phyloP scores from a whole-genome alignment of 2,888 invertebrate genomes.

The Andrena chrysosceles region DNA sequence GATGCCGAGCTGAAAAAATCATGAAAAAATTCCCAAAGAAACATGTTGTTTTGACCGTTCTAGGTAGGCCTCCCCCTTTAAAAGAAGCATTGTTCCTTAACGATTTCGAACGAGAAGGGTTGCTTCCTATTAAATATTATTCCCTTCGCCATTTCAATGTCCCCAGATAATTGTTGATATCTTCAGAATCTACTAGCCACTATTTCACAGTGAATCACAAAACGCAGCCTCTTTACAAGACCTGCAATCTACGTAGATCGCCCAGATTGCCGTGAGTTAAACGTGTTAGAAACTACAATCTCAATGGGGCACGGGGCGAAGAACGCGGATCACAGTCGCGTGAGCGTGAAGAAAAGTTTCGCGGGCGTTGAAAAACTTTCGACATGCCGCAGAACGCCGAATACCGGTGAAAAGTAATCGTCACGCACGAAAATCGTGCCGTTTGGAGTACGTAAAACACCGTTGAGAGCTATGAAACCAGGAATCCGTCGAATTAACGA shows the following conservation, averaged over 20 bases:
- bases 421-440: constrained; percentile 52
- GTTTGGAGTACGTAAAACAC: constrained; percentile 28
- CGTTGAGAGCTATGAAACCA: constrained; percentile 42
- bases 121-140: not conserved
- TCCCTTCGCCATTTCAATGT: not conserved
- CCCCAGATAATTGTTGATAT: not conserved
- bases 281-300: constrained; percentile 14
- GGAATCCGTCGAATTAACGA: constrained; percentile 17
- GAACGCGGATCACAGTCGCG: constrained; percentile 48
- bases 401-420: constrained; percentile 49
- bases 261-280: not conserved
- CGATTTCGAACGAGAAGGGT: no score
- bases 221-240: not conserved
- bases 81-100: no score
- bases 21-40: no score
- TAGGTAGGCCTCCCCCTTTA: no score
- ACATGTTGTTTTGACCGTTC: no score
- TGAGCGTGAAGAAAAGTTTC: constrained; percentile 62
- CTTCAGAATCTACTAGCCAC: not conserved
- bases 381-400: constrained; percentile 51
- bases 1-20: no score
- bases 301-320: constrained; percentile 8
- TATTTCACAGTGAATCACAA: not conserved
- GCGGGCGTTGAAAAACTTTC: constrained; percentile 63
- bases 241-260: constrained; percentile 5